phyloP scores from a whole-genome alignment of 2,888 invertebrate species.

The Tachystola acroxantha region DNA sequence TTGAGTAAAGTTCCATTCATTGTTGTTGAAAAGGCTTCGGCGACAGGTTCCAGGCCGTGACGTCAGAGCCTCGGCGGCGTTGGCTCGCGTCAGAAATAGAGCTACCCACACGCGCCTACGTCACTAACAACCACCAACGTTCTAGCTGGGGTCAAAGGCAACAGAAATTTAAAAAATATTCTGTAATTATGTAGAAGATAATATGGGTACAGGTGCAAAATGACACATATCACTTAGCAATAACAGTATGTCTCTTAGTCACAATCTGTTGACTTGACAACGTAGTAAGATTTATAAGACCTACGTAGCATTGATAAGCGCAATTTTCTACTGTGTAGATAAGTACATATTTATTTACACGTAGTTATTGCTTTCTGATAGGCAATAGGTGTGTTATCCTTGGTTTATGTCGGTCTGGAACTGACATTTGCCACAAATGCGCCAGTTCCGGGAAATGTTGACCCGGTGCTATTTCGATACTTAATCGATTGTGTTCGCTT shows the following conservation, averaged over 20 bases:
- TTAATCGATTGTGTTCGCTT: no score
- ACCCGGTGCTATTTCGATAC: no score
- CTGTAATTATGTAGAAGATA: background rate
- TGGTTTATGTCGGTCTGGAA: no score
- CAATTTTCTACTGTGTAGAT: background rate
- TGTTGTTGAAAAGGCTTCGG: no score
- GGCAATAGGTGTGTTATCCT: no score
- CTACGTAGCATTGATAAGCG: background rate
- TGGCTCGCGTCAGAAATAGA: slow-evolving; percentile 36
- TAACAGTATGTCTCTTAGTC: slow-evolving; percentile 4
- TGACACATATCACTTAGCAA: slow-evolving; percentile 2
- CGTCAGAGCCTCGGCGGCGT: slow-evolving; percentile 18
- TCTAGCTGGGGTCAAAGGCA: slow-evolving; percentile 23
- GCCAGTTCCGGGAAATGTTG: no score
- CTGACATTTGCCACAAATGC: no score
- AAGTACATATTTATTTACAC: no score
- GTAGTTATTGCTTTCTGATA: background rate
- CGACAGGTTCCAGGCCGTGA: background rate
- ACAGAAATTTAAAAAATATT: background rate
- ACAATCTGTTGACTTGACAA: slow-evolving; percentile 5
- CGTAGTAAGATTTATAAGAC: slow-evolving; percentile 4
- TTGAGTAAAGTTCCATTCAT: background rate
- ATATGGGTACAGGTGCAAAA: background rate
- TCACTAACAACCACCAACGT: slow-evolving; percentile 31
- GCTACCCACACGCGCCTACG: slow-evolving; percentile 38